phyloP scores from a whole-genome alignment of 2,113 vertebrate genomes.

The Chloroceryle aenea region DNA sequence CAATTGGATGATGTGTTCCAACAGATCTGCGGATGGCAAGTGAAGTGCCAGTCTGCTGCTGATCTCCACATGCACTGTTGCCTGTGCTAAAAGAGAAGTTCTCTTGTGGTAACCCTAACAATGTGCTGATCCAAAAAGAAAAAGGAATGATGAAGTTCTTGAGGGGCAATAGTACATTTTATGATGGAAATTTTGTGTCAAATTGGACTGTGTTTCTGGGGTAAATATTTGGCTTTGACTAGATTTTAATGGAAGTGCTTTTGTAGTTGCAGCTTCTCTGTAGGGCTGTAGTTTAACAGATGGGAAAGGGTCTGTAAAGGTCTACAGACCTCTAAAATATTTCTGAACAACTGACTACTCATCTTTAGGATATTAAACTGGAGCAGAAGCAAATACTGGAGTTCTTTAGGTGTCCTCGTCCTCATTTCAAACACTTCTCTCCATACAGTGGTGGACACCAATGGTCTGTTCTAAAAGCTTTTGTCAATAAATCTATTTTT shows the following conservation, averaged over 20 bases:
- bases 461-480: background rate
- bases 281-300: background rate
- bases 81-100: background rate
- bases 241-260: background rate
- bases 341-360: background rate
- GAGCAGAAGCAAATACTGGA: background rate
- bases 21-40: background rate
- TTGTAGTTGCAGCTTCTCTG: background rate
- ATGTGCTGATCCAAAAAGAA: background rate
- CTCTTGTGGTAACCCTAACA: background rate
- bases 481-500: background rate
- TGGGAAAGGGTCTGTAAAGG: too few relatives aligned
- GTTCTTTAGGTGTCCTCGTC: background rate
- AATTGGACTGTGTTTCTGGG: background rate
- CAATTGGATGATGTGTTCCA: background rate
- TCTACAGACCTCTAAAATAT: background rate
- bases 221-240: background rate
- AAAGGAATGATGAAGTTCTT: background rate
- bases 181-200: background rate
- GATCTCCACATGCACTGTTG: background rate
- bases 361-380: background rate
- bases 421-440: background rate
- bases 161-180: background rate
- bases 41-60: background rate
- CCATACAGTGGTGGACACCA: background rate